phyloP scores from a whole-genome alignment of 2,888 invertebrate genomes.

The Xanthostigma xanthostigma region DNA sequence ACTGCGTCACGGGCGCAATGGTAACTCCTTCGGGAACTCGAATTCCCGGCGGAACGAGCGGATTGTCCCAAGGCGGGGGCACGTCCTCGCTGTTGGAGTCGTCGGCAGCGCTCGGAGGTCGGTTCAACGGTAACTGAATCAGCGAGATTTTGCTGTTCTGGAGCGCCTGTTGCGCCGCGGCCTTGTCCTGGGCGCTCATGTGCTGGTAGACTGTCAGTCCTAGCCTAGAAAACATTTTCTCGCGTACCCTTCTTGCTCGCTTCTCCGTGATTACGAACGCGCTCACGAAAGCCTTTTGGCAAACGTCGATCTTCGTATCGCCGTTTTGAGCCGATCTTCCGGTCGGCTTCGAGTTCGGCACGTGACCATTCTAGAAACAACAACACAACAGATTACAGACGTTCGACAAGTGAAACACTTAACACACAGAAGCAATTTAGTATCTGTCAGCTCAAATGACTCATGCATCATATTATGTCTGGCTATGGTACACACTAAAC shows the following conservation, averaged over 20 bases:
- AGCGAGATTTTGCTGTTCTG: constrained; percentile 14
- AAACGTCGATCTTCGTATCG: constrained; percentile 29
- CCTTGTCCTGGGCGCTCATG: constrained; percentile 19
- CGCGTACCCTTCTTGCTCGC: constrained; percentile 32
- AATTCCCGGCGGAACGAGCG: constrained; percentile 29
- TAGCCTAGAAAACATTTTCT: constrained; percentile 31
- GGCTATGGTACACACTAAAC: too few relatives aligned
- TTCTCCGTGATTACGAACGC: constrained; percentile 38
- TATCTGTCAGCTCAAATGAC: too few relatives aligned
- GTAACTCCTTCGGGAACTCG: constrained; percentile 31
- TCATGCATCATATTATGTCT: too few relatives aligned
- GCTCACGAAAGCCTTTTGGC: constrained; percentile 38
- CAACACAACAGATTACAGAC: too few relatives aligned
- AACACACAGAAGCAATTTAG: too few relatives aligned
- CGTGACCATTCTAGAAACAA: too few relatives aligned
- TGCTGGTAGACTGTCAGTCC: constrained; percentile 29
- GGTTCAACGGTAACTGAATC: constrained; percentile 12
- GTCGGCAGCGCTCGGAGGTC: constrained; percentile 11
- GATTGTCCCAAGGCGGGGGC: constrained; percentile 24
- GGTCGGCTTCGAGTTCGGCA: too few relatives aligned
- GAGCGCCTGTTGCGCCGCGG: constrained; percentile 1
- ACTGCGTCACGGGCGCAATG: constrained; percentile 28
- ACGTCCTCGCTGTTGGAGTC: constrained; percentile 12
- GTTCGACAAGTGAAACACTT: too few relatives aligned
- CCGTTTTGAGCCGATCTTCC: background rate